Conservation (phyloP, 2,888 invertebrate genomes). For the Drosophila lutescens region DNA sequence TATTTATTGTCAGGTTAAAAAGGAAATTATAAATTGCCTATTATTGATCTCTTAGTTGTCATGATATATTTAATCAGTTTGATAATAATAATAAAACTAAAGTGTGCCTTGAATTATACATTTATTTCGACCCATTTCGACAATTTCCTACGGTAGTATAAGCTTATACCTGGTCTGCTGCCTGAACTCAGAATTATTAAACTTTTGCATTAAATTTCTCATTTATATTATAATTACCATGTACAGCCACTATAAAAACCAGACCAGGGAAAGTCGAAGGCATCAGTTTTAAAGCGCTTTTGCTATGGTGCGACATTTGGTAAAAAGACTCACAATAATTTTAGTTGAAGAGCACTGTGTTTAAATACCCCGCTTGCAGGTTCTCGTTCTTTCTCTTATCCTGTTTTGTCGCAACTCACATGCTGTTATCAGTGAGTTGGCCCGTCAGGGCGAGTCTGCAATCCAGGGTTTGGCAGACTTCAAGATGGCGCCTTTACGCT, state of each 20-base stretch:
- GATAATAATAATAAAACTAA: no score
- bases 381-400: constrained; percentile 36
- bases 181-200: constrained; percentile 22
- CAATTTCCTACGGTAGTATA: constrained; percentile 13
- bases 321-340: constrained; percentile 5
- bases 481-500: constrained; percentile 31
- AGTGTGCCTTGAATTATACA: background rate
- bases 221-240: constrained; percentile 19
- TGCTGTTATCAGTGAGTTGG: constrained; percentile 24
- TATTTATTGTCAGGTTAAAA: no score
- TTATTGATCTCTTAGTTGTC: no score
- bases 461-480: constrained; percentile 14
- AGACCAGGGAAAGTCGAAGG: background rate
- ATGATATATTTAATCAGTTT: no score
- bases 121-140: constrained; percentile 1
- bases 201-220: constrained; percentile 13
- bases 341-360: background rate
- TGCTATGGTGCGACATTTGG: constrained; percentile 41
- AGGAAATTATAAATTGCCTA: no score
- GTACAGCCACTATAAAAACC: constrained; percentile 41
- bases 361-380: constrained; percentile 12
- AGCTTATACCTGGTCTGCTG: constrained; percentile 1
- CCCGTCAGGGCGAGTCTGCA: constrained; percentile 8
- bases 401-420: constrained; percentile 29
- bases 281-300: constrained; percentile 34